Conservation (phyloP, 2,113 vertebrate species). For the Chionodraco myersi region DNA sequence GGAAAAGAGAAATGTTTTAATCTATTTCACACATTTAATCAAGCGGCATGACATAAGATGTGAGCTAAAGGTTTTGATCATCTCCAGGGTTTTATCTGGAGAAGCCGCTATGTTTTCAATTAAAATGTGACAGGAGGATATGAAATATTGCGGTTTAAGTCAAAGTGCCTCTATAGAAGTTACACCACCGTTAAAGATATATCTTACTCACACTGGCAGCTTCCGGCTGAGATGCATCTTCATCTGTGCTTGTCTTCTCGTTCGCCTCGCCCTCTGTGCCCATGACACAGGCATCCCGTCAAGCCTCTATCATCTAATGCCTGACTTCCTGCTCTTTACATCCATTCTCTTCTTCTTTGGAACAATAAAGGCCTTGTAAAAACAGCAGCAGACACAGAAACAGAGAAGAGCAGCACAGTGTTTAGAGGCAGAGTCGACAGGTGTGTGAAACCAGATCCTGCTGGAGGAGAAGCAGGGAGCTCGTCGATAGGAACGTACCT, state of each 20-base stretch:
- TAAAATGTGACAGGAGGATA: neutral
- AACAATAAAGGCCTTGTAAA: neutral
- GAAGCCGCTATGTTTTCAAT: neutral
- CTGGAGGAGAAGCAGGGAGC: slow-evolving; percentile 36
- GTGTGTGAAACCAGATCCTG: slow-evolving; percentile 77
- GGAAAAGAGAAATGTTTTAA: neutral
- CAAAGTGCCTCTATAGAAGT: neutral
- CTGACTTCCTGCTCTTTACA: neutral
- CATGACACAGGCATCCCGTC: slow-evolving; percentile 78
- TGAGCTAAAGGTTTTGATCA: neutral
- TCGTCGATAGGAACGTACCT: slow-evolving; percentile 23
- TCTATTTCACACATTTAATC: slow-evolving; percentile 6
- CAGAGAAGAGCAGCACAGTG: neutral
- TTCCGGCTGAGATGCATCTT: slow-evolving; percentile 65
- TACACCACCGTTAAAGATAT: neutral
- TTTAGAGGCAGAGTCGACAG: slow-evolving; percentile 40
- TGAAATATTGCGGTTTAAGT: neutral
- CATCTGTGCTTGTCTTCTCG: slow-evolving; percentile 45
- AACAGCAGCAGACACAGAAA: neutral
- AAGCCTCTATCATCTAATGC: slow-evolving; percentile 44
- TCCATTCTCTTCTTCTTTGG: slow-evolving; percentile 34
- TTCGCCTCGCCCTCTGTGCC: slow-evolving; percentile 71
- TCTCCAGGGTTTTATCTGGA: neutral
- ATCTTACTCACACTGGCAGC: slow-evolving; percentile 77
- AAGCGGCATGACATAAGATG: neutral